Conservation (phyloP, 2,113 vertebrate species). For the Protomyctophum bolini region DNA sequence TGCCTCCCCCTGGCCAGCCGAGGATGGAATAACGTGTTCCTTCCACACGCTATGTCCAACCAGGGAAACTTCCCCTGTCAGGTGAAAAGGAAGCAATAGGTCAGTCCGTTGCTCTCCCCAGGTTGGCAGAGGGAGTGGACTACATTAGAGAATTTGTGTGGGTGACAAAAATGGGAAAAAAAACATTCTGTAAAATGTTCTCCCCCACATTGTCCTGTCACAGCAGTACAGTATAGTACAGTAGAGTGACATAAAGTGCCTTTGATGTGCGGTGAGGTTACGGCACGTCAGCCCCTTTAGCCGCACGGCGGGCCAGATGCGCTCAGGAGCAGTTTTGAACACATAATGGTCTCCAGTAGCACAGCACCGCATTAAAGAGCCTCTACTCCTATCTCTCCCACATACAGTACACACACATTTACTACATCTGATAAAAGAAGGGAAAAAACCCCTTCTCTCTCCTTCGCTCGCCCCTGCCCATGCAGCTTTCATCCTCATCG, state of each 20-base stretch:
- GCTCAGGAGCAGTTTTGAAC: conserved; percentile 46
- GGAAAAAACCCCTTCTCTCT: conserved; percentile 21
- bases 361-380: not conserved
- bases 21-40: no score
- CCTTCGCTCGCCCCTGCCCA: conserved; percentile 17
- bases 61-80: no score
- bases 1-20: no score
- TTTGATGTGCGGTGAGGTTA: conserved; percentile 28
- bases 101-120: no score
- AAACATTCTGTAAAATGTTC: not conserved
- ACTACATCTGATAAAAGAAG: conserved; percentile 69
- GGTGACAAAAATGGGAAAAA: not conserved
- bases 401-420: conserved; percentile 67
- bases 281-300: not conserved
- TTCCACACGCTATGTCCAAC: no score
- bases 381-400: conserved; percentile 53
- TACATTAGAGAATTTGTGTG: no score
- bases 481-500: conserved; percentile 64
- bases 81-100: no score
- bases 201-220: not conserved
- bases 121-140: no score
- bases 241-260: conserved; percentile 24
- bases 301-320: conserved; percentile 26
- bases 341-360: conserved; percentile 55
- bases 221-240: not conserved